Conservation (phyloP, 2,888 invertebrate species). For the Aproaerema taeniolella region DNA sequence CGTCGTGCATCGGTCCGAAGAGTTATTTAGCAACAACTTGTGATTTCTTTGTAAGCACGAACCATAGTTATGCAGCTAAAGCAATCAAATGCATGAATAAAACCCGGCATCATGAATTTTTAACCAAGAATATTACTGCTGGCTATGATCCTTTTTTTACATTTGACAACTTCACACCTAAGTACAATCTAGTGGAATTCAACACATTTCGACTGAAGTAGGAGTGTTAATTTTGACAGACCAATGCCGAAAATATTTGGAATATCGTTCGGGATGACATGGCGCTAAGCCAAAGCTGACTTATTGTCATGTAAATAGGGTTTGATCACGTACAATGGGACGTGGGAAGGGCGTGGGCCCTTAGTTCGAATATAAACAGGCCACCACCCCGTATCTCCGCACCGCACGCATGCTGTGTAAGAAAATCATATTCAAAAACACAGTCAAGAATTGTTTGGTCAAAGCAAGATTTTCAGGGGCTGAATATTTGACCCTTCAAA, state of each 20-base stretch:
- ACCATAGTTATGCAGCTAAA: too few relatives aligned
- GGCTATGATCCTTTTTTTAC: too few relatives aligned
- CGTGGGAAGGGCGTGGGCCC: constrained; percentile 61
- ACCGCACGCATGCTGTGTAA: constrained; percentile 26
- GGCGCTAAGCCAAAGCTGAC: constrained; percentile 54
- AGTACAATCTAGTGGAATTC: constrained; percentile 7
- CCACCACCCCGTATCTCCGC: constrained; percentile 35
- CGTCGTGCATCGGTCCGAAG: too few relatives aligned
- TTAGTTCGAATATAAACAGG: constrained; percentile 51
- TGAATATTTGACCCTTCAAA: too few relatives aligned
- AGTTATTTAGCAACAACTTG: too few relatives aligned
- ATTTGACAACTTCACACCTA: not conserved
- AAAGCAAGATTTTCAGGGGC: not conserved
- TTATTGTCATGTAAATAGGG: constrained; percentile 72
- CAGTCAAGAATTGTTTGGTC: not conserved
- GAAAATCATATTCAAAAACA: constrained; percentile 1
- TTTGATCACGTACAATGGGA: constrained; percentile 62
- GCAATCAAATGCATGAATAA: too few relatives aligned
- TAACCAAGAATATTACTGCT: too few relatives aligned
- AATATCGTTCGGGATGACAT: constrained; percentile 41
- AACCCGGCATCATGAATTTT: too few relatives aligned
- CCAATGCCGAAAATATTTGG: constrained; percentile 25
- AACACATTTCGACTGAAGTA: constrained; percentile 16
- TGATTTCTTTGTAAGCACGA: too few relatives aligned
- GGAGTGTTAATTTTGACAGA: constrained; percentile 21